These are phyloP conservation scores for Peromyscus attwateri DNA, from an alignment of 2,797 vertebrate genomes.

Conservation along the genomic window DNA sequence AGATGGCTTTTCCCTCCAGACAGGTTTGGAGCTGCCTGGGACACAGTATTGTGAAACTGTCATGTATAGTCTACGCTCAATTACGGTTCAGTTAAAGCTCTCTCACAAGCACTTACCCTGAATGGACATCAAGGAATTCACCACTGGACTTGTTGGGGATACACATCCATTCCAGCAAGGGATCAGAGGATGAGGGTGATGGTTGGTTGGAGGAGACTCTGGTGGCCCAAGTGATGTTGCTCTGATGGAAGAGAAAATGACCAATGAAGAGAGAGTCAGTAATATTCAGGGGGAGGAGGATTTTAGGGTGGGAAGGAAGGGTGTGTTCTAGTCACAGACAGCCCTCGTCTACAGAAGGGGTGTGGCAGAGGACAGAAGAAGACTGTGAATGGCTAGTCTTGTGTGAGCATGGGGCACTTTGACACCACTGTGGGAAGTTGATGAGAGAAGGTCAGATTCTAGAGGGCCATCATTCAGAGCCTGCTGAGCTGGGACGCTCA, in stretches of 20 bases:
- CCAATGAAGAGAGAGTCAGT: neutral
- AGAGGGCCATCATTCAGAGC: fast-evolving
- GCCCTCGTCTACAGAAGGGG: neutral
- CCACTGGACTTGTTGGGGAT: neutral
- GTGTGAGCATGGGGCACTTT: neutral
- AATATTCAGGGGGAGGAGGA: neutral
- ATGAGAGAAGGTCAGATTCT: neutral
- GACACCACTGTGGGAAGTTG: neutral
- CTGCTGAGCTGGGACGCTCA: neutral
- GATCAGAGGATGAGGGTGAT: neutral
- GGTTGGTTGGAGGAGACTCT: neutral
- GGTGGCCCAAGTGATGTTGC: neutral
- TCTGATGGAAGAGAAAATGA: neutral
- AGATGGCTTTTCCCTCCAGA: neutral
- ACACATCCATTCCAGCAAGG: neutral
- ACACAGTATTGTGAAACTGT: neutral
- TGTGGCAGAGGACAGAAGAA: neutral
- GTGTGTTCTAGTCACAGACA: neutral
- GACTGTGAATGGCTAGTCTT: neutral
- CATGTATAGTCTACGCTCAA: neutral
- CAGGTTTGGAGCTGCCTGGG: neutral
- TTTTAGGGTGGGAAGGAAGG: neutral
- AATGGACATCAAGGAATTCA: neutral
- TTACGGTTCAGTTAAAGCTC: neutral
- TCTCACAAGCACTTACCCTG: neutral